phyloP scores from a whole-genome alignment of 2,888 invertebrate genomes.

The Synergus japonicus region DNA sequence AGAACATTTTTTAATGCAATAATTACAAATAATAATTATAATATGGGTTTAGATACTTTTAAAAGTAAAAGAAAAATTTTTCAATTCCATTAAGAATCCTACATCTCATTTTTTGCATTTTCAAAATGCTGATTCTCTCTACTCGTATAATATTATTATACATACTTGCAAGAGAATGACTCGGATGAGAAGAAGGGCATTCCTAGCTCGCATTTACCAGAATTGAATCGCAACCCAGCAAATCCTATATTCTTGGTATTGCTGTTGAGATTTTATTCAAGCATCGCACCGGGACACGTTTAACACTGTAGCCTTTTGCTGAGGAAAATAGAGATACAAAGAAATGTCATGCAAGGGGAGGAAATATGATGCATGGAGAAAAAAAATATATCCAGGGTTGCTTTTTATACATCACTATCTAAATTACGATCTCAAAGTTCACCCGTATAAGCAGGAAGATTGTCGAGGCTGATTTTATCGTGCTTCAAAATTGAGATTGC shows the following conservation, averaged over 20 bases:
- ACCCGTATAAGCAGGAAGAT: not conserved
- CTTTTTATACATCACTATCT: constrained; percentile 1
- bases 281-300: not conserved
- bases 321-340: constrained; percentile 28
- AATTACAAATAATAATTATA: not conserved
- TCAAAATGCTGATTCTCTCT: constrained; percentile 21
- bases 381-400: constrained; percentile 1
- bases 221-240: constrained; percentile 25
- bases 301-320: constrained; percentile 1
- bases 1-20: not conserved
- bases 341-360: constrained; percentile 11
- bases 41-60: not conserved
- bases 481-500: not conserved
- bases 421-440: constrained; percentile 5
- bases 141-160: too few species aligned
- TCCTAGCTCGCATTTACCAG: constrained; percentile 9
- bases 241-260: constrained; percentile 32
- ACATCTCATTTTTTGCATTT: constrained; percentile 2
- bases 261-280: constrained; percentile 35
- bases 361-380: constrained; percentile 25
- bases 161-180: constrained; percentile 6
- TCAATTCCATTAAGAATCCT: not conserved
- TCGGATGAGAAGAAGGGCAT: constrained; percentile 27
- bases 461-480: not conserved
- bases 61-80: not conserved